Evolutionary conservation across 2,113 vertebrate species (phyloP), one percentile per base, ranked within the genome.

Genomic region (Mirounga angustirostris): DNA sequence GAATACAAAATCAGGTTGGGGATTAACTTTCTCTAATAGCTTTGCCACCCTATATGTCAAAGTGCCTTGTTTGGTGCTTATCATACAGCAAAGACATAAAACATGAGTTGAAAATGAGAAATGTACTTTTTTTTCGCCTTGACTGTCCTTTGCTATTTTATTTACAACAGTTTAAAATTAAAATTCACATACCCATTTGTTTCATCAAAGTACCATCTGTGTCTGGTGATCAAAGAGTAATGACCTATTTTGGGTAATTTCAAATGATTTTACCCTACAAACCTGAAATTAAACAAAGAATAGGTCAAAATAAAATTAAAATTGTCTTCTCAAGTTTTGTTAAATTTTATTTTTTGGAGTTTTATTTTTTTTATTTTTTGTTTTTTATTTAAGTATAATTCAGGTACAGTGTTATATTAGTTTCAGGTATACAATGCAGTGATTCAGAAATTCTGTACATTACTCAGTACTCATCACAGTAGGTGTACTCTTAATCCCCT

Each of bases 211-310:
- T 73, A 73, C 73, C 15, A 24, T 78, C 22, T 71, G 1, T 76
- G 4, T 54, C 78, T 46, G 4, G 4, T 86, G 79, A 81, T 19
- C n/a, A 61, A 86, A 83, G 10, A 5, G 4, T 71, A 52, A 89
- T 86, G 46, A 59, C 33, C 6, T 63, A 26, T 83, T 61, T 65
- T 26, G 46, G 14, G 2, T 85, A 85, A 82, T 67, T 92, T 92
- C 33, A 87, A 94, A 56, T 86, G 6, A 92, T 67, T 58, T 88
- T 89, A 74, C 12, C 9, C 4, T 56, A 63, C 16, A 92, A 92
- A 83, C 40, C 8, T 85, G 46, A 93, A 93, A 69, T 88, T 71
- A 89, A 85, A 81, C 24, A 81, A 95, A 95, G 56, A 0, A 82
- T 52, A 91, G 12, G 7, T 78, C 9, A 93, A 78, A 24, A 82